Conservation (phyloP, 2,888 invertebrate species). For the Oligia fasciuncula region DNA sequence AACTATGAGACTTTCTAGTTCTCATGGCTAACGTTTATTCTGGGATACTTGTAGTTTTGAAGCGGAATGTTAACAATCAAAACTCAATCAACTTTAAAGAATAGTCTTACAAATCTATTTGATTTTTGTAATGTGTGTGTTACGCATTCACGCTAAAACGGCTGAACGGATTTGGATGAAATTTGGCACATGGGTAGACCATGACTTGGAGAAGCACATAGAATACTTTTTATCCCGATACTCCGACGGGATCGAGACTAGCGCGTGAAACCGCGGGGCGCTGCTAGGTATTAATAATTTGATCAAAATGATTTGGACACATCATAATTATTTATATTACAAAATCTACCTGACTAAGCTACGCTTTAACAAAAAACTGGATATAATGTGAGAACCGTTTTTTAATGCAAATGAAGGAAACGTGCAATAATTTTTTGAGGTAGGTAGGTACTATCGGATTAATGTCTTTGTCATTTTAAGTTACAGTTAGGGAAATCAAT, state of each 20-base stretch:
- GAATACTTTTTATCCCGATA: not conserved
- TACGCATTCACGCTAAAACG: not conserved
- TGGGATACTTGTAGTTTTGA: not conserved
- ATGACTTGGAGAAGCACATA: not conserved
- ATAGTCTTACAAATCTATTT: too few species aligned
- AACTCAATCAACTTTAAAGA: not conserved
- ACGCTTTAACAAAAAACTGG: not conserved
- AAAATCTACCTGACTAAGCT: too few species aligned
- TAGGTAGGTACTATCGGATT: not conserved
- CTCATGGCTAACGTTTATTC: not conserved
- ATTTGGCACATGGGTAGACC: not conserved
- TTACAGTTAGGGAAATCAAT: not conserved
- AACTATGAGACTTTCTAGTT: conserved; percentile 26
- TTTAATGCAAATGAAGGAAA: not conserved
- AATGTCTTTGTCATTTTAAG: too few species aligned
- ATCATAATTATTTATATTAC: not conserved
- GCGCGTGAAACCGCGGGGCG: not conserved
- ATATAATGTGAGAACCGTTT: not conserved
- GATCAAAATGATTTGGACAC: not conserved
- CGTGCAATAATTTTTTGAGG: not conserved
- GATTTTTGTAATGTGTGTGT: not conserved
- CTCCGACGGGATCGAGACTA: not conserved
- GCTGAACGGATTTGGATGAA: not conserved
- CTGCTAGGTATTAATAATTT: not conserved
- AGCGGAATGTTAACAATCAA: not conserved